Conservation (phyloP, 2,797 vertebrate genomes). For the Ispidina lecontei region DNA sequence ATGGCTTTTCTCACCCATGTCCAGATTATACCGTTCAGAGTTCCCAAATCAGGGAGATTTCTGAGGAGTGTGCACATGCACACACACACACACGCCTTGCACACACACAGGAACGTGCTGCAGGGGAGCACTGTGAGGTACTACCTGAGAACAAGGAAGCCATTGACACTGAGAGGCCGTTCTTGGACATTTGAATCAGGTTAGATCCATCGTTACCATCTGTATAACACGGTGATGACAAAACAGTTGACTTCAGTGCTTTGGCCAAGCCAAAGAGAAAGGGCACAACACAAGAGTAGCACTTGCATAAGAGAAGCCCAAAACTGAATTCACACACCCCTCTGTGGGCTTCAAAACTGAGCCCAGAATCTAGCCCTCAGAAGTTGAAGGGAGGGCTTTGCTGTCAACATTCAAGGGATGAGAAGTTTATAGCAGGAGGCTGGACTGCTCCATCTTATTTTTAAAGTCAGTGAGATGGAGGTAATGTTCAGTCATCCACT, state of each 20-base stretch:
- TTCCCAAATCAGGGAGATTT: background rate
- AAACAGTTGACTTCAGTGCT: constrained; percentile 79
- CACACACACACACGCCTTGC: constrained; percentile 21
- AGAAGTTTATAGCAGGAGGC: background rate
- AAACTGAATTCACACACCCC: background rate
- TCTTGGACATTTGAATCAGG: constrained; percentile 92
- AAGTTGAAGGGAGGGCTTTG: background rate
- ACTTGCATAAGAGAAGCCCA: background rate
- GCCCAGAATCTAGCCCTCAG: background rate
- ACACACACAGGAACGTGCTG: background rate
- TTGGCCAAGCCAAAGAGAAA: constrained; percentile 19
- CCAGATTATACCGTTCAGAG: background rate
- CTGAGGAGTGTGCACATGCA: background rate
- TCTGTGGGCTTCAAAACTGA: background rate
- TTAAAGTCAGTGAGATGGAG: background rate
- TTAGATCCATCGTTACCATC: constrained; percentile 93
- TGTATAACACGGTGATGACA: constrained; percentile 84
- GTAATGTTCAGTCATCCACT: background rate
- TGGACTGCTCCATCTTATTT: background rate
- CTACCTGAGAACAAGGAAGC: constrained; percentile 96
- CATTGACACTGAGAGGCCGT: constrained; percentile 91
- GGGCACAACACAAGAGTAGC: constrained; percentile 41
- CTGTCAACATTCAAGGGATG: background rate
- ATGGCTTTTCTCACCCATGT: background rate
- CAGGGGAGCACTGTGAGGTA: constrained; percentile 1